Evolutionary conservation across 2,888 invertebrate genomes (phyloP), one percentile per base, ranked within the genome.

Genomic region (Dicranocentrus wangi): DNA sequence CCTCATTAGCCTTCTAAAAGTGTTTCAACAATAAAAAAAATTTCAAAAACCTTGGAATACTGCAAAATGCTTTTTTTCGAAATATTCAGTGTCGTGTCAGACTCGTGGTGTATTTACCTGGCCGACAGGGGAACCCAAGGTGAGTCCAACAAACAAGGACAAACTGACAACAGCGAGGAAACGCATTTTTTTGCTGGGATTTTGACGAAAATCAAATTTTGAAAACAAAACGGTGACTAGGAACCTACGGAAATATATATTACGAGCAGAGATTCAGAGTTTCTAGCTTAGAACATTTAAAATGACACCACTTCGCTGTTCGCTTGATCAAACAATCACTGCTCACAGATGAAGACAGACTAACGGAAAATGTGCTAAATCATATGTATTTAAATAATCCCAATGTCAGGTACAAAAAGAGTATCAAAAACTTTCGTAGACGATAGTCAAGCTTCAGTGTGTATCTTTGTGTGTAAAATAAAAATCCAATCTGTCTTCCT

Each of bases 331-430:
- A 75, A 75, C 75, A 72, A 72, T 77, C 72, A 32, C 75, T 53
- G 47, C 66, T 51, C 60, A 71, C 47, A 53, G 81, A 60, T 77
- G 76, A 77, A 70, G 58, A 60, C 68, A 76, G 81, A 83, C 83
- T 83, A 81, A 83, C 78, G 77, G 78, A 76, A 70, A 69, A 73
- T 63, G 60, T 51, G 70, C 77, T 81, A 73, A 81, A 83, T 83
- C 83, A 83, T 73, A 73, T 72, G 81, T 77, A 83, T 81, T 83
- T 83, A 83, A 83, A 81, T 83, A 78, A 75, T 70, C 81, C 72
- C 47, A 19, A 51, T 51, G 58, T 65, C 75, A 71, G 70, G 55
- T 32, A 43, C 51, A 75, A 47, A 75, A 39, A 32, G 71, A 60
- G 43, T n/a, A 51, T 43, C 39, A 69, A 71, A n/a, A 42, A 47